These are phyloP conservation scores for Clarias batrachus DNA, from an alignment of 2,113 vertebrate species.

Conservation along the genomic window DNA sequence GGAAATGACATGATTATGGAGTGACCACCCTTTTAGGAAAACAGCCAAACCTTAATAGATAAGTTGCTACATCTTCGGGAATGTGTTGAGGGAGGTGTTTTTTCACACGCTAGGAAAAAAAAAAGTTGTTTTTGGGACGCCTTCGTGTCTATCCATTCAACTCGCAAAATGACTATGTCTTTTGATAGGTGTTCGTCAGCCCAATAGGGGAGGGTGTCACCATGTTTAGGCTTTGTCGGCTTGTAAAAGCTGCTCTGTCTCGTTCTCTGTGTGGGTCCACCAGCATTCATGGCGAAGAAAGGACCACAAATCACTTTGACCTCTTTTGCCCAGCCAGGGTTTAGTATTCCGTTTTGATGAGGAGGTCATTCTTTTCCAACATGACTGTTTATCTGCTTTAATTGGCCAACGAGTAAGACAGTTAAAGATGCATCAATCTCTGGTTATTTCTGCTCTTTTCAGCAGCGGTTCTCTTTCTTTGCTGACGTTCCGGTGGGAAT, in stretches of 20 bases:
- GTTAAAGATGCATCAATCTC: constrained; percentile 39
- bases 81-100: constrained; percentile 43
- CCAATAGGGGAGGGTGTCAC: constrained; percentile 71
- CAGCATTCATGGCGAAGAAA: constrained; percentile 64
- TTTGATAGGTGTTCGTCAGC: constrained; percentile 71
- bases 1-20: constrained; percentile 34
- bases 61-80: not conserved
- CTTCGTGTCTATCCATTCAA: constrained; percentile 63
- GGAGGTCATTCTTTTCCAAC: constrained; percentile 56
- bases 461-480: constrained; percentile 23
- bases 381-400: constrained; percentile 63
- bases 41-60: constrained; percentile 56
- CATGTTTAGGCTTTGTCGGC: constrained; percentile 73
- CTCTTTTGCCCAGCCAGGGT: constrained; percentile 63
- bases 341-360: constrained; percentile 57
- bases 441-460: constrained; percentile 33
- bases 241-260: constrained; percentile 70
- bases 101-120: constrained; percentile 67
- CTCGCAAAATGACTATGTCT: constrained; percentile 68
- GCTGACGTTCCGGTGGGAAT: constrained; percentile 50
- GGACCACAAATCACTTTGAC: constrained; percentile 69
- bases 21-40: constrained; percentile 60
- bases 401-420: constrained; percentile 61
- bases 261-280: constrained; percentile 60
- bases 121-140: constrained; percentile 61